Evolutionary conservation across 2,888 invertebrate species (phyloP).

Genomic region (Thereva unica): DNA sequence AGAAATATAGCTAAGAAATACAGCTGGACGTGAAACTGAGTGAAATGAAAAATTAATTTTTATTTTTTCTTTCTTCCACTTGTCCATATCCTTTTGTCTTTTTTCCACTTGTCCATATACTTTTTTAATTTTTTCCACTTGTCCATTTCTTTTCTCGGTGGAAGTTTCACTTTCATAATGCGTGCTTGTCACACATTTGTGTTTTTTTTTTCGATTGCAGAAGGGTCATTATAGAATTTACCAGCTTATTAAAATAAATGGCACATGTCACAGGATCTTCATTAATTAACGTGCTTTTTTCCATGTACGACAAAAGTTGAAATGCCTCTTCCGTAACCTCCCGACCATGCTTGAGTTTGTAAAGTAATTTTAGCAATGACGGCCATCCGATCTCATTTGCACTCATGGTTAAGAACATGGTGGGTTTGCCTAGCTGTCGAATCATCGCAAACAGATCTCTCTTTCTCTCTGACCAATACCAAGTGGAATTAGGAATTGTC

Average conservation of each 20-base stretch:
- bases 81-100: too few species aligned
- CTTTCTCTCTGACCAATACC: conserved; percentile 52
- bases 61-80: too few species aligned
- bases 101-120: too few species aligned
- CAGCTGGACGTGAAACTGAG: too few species aligned
- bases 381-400: conserved; percentile 55
- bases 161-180: too few species aligned
- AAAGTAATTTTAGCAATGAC: conserved; percentile 49
- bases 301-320: conserved; percentile 35
- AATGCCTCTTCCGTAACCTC: conserved; percentile 29
- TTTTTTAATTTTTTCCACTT: too few species aligned
- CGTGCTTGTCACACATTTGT: too few species aligned
- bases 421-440: conserved; percentile 53
- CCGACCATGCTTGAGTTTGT: conserved; percentile 45
- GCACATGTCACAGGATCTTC: conserved; percentile 43
- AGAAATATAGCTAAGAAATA: too few species aligned
- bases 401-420: conserved; percentile 52
- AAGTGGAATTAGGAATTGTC: conserved; percentile 34
- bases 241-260: conserved; percentile 43
- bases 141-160: too few species aligned
- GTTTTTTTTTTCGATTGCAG: conserved; percentile 43
- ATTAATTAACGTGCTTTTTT: conserved; percentile 44
- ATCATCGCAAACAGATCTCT: conserved; percentile 56
- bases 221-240: conserved; percentile 38
- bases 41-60: too few species aligned